A percentile compares a stretch with the other conserved stretches of the same genome.
Conservation (phyloP, 2,113 vertebrate species). For the Vulpes vulpes region DNA sequence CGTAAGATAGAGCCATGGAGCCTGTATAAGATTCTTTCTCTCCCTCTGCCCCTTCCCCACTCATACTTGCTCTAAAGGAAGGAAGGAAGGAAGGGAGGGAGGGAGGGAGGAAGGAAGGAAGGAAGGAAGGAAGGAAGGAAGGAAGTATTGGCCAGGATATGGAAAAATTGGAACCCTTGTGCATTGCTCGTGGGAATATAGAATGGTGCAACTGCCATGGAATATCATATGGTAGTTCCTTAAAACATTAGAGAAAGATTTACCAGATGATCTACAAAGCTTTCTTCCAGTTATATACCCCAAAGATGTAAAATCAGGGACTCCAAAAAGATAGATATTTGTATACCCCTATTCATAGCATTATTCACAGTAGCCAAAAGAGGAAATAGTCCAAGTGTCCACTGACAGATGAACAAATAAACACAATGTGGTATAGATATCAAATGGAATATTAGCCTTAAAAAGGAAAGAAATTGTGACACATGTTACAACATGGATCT, state of each 20-base stretch:
- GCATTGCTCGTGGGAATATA: background rate
- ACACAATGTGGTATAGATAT: background rate
- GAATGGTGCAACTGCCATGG: background rate
- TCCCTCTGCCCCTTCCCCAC: background rate
- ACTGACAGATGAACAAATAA: background rate
- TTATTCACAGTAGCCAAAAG: background rate
- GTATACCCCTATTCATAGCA: background rate
- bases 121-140: background rate
- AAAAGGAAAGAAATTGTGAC: background rate
- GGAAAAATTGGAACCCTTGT: background rate
- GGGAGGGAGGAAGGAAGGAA: too few relatives aligned
- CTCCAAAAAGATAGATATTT: background rate
- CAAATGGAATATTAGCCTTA: background rate
- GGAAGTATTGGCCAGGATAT: background rate
- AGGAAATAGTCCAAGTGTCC: background rate
- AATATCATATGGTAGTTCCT: background rate
- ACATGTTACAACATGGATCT: background rate
- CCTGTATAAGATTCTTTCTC: background rate
- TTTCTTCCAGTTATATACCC: background rate
- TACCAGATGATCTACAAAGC: background rate
- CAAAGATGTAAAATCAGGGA: background rate
- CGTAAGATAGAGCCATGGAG: background rate
- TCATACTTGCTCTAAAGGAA: background rate
- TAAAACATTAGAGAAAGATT: background rate
- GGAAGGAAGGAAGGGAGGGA: too few relatives aligned